Percentiles rank a stretch among this genome's conserved stretches.
These are phyloP conservation scores for Malthinus flaveolus DNA, from an alignment of 2,888 invertebrate genomes.

Conservation along the genomic window DNA sequence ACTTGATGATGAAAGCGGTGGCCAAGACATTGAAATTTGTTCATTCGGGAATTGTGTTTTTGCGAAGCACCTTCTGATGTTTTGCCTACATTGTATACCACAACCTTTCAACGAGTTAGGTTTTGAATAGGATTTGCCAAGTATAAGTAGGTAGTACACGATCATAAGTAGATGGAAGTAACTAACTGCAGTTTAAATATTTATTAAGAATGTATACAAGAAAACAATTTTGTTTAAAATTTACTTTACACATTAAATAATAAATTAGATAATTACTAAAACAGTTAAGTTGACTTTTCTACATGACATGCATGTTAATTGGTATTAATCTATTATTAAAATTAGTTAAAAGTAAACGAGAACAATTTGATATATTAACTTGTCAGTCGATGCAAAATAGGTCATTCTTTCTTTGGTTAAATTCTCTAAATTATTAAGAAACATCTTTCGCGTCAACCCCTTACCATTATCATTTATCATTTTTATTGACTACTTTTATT, in stretches of 20 bases:
- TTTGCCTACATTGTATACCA: too few species aligned
- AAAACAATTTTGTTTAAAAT: slow-evolving; percentile 2
- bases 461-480: neutral
- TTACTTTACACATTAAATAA: slow-evolving; percentile 1
- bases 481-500: slow-evolving; percentile 3
- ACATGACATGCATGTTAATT: slow-evolving; percentile 6
- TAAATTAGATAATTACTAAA: slow-evolving; percentile 1
- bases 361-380: slow-evolving; percentile 1
- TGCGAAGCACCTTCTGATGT: too few species aligned
- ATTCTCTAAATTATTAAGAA: too few species aligned
- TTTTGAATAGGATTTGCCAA: too few species aligned
- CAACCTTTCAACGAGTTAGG: too few species aligned
- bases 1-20: too few species aligned
- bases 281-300: slow-evolving; percentile 1
- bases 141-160: neutral
- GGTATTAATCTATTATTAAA: slow-evolving; percentile 5
- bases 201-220: slow-evolving; percentile 6
- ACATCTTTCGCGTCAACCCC: too few species aligned
- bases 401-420: neutral
- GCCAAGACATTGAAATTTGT: too few species aligned
- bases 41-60: too few species aligned
- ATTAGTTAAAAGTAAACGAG: slow-evolving; percentile 4
- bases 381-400: slow-evolving; percentile 7
- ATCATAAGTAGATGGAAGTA: neutral
- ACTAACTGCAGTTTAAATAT: too few species aligned